Percentiles rank a stretch among this genome's conserved stretches.
These are phyloP conservation scores for Gila orcuttii DNA, from an alignment of 2,113 vertebrate genomes.

Conservation along the genomic window DNA sequence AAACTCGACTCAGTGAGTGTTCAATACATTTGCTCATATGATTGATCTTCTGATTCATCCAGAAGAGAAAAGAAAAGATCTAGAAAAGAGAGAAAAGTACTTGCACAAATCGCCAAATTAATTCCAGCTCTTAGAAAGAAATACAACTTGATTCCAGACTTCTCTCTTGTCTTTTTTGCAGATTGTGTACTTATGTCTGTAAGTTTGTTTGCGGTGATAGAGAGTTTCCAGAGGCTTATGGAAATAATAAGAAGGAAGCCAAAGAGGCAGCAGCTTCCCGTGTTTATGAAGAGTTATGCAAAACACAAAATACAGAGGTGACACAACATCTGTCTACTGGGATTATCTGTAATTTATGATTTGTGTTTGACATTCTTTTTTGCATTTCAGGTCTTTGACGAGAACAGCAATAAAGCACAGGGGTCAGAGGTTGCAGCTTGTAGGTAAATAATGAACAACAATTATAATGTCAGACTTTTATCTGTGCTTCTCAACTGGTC, in stretches of 20 bases:
- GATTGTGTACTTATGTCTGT: constrained; percentile 55
- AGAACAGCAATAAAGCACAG: constrained; percentile 6
- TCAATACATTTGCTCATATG: not conserved
- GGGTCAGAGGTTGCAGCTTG: constrained; percentile 15
- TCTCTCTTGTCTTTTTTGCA: not conserved
- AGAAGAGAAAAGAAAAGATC: not conserved
- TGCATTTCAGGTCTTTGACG: constrained; percentile 56
- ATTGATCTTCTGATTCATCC: not conserved
- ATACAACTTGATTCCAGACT: not conserved
- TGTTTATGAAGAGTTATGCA: constrained; percentile 56
- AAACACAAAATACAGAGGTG: constrained; percentile 52
- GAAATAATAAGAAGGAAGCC: constrained; percentile 68
- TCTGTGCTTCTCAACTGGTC: no score
- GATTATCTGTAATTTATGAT: not conserved
- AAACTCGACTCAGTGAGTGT: constrained; percentile 54
- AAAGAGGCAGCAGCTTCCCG: constrained; percentile 70
- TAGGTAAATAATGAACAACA: constrained; percentile 54
- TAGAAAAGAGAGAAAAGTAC: not conserved
- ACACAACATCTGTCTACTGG: not conserved
- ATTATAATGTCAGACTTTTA: not conserved
- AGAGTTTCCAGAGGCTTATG: constrained; percentile 62
- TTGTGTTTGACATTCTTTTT: constrained; percentile 3
- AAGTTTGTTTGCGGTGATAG: constrained; percentile 58
- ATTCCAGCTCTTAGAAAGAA: not conserved
- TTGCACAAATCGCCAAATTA: not conserved